phyloP scores from a whole-genome alignment of 1,140 invertebrate species.

The Maconellicoccus hirsutus region DNA sequence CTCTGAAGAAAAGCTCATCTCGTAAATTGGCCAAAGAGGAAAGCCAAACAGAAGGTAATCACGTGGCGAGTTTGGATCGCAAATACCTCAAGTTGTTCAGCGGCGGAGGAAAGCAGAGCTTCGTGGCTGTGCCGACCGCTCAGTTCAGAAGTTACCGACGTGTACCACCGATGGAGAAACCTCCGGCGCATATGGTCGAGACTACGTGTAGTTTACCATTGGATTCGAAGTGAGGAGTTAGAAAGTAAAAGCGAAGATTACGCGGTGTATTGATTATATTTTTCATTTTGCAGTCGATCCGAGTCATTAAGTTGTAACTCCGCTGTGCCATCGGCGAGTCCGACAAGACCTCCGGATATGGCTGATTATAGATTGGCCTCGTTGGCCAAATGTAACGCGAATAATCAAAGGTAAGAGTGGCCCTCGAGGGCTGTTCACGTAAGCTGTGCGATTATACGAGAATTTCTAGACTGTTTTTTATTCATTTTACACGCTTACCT shows the following conservation, averaged over 20 bases:
- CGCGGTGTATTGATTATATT: too few relatives aligned
- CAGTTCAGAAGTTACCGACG: slow-evolving; percentile 61
- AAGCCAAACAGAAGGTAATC: slow-evolving; percentile 33
- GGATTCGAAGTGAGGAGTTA: slow-evolving; percentile 17
- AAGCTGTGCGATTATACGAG: too few relatives aligned
- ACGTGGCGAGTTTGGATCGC: slow-evolving; percentile 48
- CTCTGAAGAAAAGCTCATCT: slow-evolving; percentile 47
- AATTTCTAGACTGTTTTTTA: background rate
- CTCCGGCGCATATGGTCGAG: background rate
- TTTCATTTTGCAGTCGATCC: background rate
- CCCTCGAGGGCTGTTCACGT: too few relatives aligned
- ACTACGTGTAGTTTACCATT: background rate
- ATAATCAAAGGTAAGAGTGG: slow-evolving; percentile 23
- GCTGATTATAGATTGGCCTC: slow-evolving; percentile 33
- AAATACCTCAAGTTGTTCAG: slow-evolving; percentile 53
- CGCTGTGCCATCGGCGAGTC: slow-evolving; percentile 24
- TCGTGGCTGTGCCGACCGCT: slow-evolving; percentile 59
- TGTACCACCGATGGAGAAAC: slow-evolving; percentile 36
- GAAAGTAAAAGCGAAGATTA: too few relatives aligned
- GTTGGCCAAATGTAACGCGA: slow-evolving; percentile 26
- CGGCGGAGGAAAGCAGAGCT: slow-evolving; percentile 41
- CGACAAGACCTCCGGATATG: slow-evolving; percentile 31
- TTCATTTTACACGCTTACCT: background rate
- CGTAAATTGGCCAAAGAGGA: slow-evolving; percentile 32
- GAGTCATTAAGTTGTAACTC: background rate